Base-by-base conservation (phyloP, 2,113 vertebrate genomes). In the Clinocottus analis region DNA sequence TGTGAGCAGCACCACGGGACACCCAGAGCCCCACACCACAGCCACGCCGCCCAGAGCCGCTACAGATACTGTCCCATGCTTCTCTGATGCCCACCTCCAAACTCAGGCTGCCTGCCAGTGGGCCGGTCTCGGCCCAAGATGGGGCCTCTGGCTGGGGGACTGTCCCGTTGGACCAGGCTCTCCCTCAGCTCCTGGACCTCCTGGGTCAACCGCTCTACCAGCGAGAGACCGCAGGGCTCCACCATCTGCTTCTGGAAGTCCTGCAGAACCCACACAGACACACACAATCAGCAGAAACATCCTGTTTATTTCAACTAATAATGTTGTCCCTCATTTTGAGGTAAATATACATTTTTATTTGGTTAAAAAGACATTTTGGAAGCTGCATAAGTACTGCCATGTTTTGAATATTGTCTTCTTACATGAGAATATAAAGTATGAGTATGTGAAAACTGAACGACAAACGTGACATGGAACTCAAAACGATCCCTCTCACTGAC, bases 21-120 rank as follows among this genome's bases (percentile, higher is more conserved):
- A 13, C n/a, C 13, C 7, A 2, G 65, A 47, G 41, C 58, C 85
- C 88, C 60, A 72, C 72, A 89, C 88, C 72, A 72, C 66, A 35
- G 65, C 61, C 72, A 17, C 78, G 59, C 73, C 13, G 63, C 60
- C 83, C 90, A 92, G 76, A 91, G 95, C 95, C 13, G 95, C 95
- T 95, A 94, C 91, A 95, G 94, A 92, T 69, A 96, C 91, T 89
- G 93, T 94, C 89, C 93, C 94, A 95, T 94, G 94, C 94, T 94
- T 84, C 94, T 94, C 95, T 95, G 95, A 93, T 97, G 95, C 97
- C 97, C 97, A 99, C 97, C 98, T 99, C 96, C 96, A 95, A 89
- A 93, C 85, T 93, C 92, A 64, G 91, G 74, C 91, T 93, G 94
- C 4, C 75, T 90, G 91, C 89, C 89, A 91, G 35, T 70, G 49